These are phyloP conservation scores for Minunthozetes semirufus DNA, from an alignment of 2,888 invertebrate species.

Conservation along the genomic window DNA sequence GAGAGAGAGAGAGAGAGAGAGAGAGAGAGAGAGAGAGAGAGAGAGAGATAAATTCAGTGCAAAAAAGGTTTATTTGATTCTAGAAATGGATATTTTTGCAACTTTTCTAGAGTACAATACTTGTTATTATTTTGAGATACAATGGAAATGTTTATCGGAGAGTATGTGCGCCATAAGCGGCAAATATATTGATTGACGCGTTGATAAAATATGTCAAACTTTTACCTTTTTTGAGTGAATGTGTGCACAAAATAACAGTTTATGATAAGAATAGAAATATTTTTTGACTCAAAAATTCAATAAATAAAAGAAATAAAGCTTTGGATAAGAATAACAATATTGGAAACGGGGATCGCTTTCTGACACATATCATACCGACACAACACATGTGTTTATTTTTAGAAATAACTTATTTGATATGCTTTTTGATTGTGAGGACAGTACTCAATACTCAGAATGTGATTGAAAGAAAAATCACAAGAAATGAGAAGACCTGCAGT, in stretches of 20 bases:
- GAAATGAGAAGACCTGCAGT: background rate
- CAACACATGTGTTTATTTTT: slow-evolving; percentile 1
- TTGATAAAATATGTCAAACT: slow-evolving; percentile 21
- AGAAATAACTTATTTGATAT: background rate
- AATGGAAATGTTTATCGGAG: background rate
- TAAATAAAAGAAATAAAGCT: background rate
- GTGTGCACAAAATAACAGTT: background rate
- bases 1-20: no score
- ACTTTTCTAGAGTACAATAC: background rate
- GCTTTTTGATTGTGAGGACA: background rate
- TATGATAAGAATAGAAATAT: background rate
- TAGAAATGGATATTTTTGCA: background rate
- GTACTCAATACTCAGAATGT: background rate
- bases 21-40: no score
- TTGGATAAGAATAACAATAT: background rate
- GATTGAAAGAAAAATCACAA: slow-evolving; percentile 16
- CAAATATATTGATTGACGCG: slow-evolving; percentile 16
- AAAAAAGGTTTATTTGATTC: background rate
- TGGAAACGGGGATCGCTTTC: background rate
- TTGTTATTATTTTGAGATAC: background rate
- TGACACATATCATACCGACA: background rate
- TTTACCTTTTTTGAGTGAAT: slow-evolving; percentile 11
- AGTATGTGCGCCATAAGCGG: background rate
- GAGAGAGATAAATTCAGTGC: background rate
- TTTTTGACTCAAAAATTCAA: slow-evolving; percentile 16